Conservation (phyloP, 2,888 invertebrate species). For the Amorpha juglandis region DNA sequence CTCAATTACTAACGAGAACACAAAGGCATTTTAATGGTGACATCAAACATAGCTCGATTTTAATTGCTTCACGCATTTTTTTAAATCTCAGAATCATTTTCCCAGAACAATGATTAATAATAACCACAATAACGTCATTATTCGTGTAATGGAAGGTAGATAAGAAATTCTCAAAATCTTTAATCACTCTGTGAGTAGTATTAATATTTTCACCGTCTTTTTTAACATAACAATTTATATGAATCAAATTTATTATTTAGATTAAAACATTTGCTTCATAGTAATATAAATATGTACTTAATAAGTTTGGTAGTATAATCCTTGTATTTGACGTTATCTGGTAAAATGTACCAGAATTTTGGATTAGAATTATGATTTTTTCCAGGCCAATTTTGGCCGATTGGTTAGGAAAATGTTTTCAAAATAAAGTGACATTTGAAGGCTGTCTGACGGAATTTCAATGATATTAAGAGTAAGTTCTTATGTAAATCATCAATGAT, state of each 20-base stretch:
- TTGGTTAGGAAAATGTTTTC: too few relatives aligned
- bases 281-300: too few relatives aligned
- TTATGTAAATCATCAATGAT: too few relatives aligned
- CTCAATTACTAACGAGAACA: too few relatives aligned
- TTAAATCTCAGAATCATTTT: neutral
- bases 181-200: neutral
- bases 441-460: too few relatives aligned
- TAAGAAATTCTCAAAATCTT: neutral
- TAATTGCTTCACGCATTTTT: neutral
- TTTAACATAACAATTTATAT: neutral
- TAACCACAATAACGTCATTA: neutral
- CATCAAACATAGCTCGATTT: neutral
- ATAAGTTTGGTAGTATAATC: too few relatives aligned
- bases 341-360: too few relatives aligned
- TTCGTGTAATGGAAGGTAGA: neutral
- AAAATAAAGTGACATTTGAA: too few relatives aligned
- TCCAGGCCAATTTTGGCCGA: too few relatives aligned
- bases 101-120: constrained; percentile 1
- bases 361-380: too few relatives aligned
- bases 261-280: neutral
- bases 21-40: neutral
- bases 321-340: too few relatives aligned
- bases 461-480: neutral
- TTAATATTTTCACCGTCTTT: neutral
- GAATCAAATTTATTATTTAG: too few relatives aligned